Percentiles rank a stretch among this genome's conserved stretches.
phyloP scores from a whole-genome alignment of 2,113 vertebrate genomes.

The Bambusicola thoracicus region DNA sequence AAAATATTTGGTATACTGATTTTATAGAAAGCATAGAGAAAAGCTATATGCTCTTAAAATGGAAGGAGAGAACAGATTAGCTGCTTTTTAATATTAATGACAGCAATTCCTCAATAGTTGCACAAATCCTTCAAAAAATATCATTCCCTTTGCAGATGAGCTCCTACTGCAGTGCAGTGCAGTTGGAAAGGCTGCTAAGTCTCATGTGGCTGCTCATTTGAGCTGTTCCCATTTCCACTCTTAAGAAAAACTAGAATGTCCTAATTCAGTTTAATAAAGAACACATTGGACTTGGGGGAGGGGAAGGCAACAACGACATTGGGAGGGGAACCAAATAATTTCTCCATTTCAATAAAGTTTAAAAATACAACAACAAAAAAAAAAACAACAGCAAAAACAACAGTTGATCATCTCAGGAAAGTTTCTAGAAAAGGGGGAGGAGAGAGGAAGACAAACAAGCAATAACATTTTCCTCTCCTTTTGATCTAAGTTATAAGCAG shows the following conservation, averaged over 20 bases:
- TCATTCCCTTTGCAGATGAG: slow-evolving; percentile 44
- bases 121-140: slow-evolving; percentile 62
- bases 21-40: background rate
- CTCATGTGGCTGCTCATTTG: slow-evolving; percentile 62
- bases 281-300: slow-evolving; percentile 38
- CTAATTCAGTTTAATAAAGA: slow-evolving; percentile 69
- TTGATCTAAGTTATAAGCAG: slow-evolving; percentile 61
- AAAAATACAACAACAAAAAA: background rate
- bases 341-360: slow-evolving; percentile 2
- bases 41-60: background rate
- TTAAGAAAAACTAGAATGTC: slow-evolving; percentile 62
- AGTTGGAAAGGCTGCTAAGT: slow-evolving; percentile 46
- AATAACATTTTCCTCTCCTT: slow-evolving; percentile 66
- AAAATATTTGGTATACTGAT: background rate
- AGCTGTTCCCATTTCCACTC: slow-evolving; percentile 56
- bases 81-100: slow-evolving; percentile 53
- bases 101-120: slow-evolving; percentile 45
- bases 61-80: slow-evolving; percentile 24
- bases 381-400: slow-evolving; percentile 16
- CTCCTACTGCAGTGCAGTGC: slow-evolving; percentile 54
- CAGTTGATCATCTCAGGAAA: slow-evolving; percentile 31
- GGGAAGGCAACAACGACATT: background rate
- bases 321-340: background rate
- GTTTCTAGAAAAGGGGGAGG: slow-evolving; percentile 29
- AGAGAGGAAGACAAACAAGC: slow-evolving; percentile 49